A percentile compares a stretch with the other conserved stretches of the same genome.
Conservation (phyloP, 64 coral and sea anemone genomes). For the Cladopsammia gracilis region DNA sequence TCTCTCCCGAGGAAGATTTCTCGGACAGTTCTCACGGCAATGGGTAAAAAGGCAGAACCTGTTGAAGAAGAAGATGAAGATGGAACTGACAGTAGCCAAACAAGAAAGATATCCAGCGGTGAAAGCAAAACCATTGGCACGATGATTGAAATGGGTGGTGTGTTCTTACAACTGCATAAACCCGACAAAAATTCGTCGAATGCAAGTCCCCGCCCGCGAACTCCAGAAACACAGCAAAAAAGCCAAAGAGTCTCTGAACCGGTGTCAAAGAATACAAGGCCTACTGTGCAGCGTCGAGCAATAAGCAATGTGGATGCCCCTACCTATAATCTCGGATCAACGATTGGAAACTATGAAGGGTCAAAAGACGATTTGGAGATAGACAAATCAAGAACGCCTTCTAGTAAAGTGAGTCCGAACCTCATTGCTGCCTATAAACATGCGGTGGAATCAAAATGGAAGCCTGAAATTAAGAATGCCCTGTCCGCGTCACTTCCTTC, state of each 20-base stretch:
- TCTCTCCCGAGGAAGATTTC: not conserved
- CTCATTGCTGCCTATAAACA: not conserved
- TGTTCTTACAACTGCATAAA: slow-evolving; percentile 13
- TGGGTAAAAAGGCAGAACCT: not conserved
- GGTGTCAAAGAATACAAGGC: not conserved
- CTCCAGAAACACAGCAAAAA: not conserved
- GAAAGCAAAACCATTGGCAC: not conserved
- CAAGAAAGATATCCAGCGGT: not conserved
- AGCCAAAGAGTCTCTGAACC: too few relatives aligned
- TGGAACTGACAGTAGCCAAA: not conserved
- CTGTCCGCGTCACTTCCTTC: not conserved
- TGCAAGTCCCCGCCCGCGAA: not conserved
- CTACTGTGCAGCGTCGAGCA: not conserved
- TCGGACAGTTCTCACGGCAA: not conserved
- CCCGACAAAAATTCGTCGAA: not conserved
- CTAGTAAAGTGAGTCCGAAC: too few relatives aligned
- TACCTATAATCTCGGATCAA: not conserved
- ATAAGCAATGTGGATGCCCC: not conserved
- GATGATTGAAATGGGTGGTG: slow-evolving; percentile 14
- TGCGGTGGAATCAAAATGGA: not conserved
- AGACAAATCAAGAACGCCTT: not conserved
- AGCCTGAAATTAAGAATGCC: not conserved
- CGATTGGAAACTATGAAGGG: not conserved
- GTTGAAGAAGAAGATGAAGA: not conserved
- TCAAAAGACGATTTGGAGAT: not conserved